Percentiles rank a stretch among this genome's conserved stretches.
phyloP scores from a whole-genome alignment of 2,797 vertebrate species.

The Rousettus madagascariensis region DNA sequence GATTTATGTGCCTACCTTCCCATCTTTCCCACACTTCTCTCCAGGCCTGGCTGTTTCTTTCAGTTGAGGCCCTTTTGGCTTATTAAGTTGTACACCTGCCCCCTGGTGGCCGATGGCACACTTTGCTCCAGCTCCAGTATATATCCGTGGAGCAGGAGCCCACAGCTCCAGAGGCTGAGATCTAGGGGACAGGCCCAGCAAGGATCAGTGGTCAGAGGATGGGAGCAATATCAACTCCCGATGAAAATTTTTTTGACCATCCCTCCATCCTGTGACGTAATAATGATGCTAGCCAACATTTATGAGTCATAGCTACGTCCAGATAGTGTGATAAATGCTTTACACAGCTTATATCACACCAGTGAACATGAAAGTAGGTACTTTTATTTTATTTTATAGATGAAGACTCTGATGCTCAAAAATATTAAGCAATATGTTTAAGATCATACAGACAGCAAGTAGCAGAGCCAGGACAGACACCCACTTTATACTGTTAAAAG shows the following conservation, averaged over 20 bases:
- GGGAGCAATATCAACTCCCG: neutral
- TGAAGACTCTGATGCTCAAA: conserved; percentile 8
- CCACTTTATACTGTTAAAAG: neutral
- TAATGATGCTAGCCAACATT: neutral
- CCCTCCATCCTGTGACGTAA: neutral
- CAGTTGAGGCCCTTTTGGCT: neutral
- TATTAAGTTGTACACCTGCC: conserved; percentile 6
- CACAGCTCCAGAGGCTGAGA: neutral
- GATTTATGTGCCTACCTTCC: neutral
- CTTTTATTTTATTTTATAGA: neutral
- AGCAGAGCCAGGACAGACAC: neutral
- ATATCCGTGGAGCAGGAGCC: neutral
- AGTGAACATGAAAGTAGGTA: neutral
- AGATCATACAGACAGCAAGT: neutral
- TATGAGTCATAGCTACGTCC: accelerated
- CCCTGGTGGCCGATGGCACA: conserved; percentile 48
- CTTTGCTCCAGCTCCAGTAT: accelerated
- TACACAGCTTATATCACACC: neutral
- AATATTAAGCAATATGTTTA: neutral
- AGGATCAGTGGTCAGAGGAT: neutral
- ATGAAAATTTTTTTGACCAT: neutral
- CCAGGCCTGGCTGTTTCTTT: neutral
- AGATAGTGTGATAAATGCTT: neutral
- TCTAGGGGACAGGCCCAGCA: too few species aligned
- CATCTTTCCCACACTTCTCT: neutral